phyloP scores from a whole-genome alignment of 2,888 invertebrate genomes.

The Eurytoma adleriae region DNA sequence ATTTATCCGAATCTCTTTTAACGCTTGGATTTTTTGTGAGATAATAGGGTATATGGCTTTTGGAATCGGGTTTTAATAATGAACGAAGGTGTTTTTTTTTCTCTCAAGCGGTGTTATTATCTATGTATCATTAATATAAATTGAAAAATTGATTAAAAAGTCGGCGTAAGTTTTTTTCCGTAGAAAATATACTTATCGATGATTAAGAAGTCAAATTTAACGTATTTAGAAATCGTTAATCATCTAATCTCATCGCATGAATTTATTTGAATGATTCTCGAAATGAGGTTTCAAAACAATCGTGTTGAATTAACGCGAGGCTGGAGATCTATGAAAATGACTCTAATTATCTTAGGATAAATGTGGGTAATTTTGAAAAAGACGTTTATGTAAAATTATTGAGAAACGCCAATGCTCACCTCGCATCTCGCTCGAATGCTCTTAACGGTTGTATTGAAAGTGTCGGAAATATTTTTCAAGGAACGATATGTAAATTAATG shows the following conservation, averaged over 20 bases:
- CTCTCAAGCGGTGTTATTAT: background rate
- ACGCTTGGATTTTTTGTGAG: no score
- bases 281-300: conserved; percentile 6
- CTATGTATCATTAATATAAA: no score
- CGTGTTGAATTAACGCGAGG: background rate
- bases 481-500: no score
- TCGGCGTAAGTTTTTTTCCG: background rate
- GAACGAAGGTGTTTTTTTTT: background rate
- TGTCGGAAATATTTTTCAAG: no score
- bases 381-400: conserved; percentile 13
- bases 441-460: no score
- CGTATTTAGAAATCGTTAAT: conserved; percentile 12
- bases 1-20: no score
- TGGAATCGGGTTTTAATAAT: no score
- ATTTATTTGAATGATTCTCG: conserved; percentile 15
- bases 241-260: conserved; percentile 23
- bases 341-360: conserved; percentile 19
- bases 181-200: background rate
- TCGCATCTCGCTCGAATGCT: no score
- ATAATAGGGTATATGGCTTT: no score
- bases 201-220: conserved; percentile 8
- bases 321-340: background rate
- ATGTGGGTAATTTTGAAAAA: conserved; percentile 4
- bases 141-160: background rate
- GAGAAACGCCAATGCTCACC: background rate